phyloP scores from a whole-genome alignment of 2,113 vertebrate genomes.

The Sander lucioperca region DNA sequence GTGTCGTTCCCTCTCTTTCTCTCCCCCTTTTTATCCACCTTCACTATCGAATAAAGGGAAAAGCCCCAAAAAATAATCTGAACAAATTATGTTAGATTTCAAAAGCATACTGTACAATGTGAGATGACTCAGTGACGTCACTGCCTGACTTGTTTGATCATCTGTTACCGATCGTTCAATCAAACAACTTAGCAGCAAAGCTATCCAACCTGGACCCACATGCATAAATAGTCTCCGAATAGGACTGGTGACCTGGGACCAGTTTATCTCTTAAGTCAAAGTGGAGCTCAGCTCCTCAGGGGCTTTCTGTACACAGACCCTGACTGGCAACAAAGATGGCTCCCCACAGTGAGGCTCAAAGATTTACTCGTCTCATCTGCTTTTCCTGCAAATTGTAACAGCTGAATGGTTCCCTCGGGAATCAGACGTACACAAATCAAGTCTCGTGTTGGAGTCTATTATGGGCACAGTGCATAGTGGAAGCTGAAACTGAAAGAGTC shows the following conservation, averaged over 20 bases:
- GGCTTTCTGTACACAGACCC: conserved; percentile 51
- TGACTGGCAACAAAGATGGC: conserved; percentile 68
- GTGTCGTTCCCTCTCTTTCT: too few relatives aligned
- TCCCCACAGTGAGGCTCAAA: conserved; percentile 70
- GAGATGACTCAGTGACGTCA: not conserved
- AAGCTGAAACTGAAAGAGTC: conserved; percentile 57
- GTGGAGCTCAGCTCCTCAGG: conserved; percentile 44
- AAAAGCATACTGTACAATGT: not conserved
- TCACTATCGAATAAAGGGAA: too few relatives aligned
- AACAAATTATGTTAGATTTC: not conserved
- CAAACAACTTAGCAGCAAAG: not conserved
- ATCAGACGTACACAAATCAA: conserved; percentile 73
- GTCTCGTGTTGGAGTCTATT: conserved; percentile 68
- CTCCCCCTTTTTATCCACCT: too few relatives aligned
- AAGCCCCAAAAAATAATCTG: too few relatives aligned
- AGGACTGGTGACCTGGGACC: conserved; percentile 35
- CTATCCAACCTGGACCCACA: conserved; percentile 27
- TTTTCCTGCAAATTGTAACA: conserved; percentile 78
- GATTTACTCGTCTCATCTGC: conserved; percentile 85
- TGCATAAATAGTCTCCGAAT: conserved; percentile 52
- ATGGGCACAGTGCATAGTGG: conserved; percentile 48
- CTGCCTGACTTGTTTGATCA: conserved; percentile 1
- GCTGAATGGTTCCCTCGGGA: conserved; percentile 70
- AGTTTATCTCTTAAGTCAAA: conserved; percentile 54
- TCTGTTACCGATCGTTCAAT: conserved; percentile 22